A percentile compares a stretch with the other conserved stretches of the same genome.
Conservation (phyloP, 2,797 vertebrate species). For the Sciurus vulgaris region DNA sequence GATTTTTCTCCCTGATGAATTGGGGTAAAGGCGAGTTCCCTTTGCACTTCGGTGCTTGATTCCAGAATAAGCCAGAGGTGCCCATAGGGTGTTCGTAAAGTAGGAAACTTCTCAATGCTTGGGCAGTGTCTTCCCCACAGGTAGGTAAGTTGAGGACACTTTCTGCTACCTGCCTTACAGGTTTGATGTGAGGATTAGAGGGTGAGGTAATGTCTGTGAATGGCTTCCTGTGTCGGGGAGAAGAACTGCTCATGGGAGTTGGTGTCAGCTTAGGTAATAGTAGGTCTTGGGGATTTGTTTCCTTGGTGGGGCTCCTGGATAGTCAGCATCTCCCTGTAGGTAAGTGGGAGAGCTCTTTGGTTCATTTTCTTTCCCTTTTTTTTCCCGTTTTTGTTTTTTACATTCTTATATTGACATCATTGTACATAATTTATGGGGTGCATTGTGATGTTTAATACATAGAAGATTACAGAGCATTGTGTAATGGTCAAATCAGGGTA, state of each 20-base stretch:
- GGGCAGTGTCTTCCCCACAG: not conserved
- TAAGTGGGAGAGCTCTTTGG: not conserved
- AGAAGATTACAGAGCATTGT: too few relatives aligned
- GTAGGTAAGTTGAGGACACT: not conserved
- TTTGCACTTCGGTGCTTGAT: not conserved
- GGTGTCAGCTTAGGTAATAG: not conserved
- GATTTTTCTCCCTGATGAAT: not conserved
- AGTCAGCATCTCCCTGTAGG: not conserved
- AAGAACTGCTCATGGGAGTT: not conserved
- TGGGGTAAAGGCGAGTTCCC: not conserved
- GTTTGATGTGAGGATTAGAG: conserved; percentile 39
- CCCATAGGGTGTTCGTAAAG: not conserved
- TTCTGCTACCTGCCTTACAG: conserved; percentile 21
- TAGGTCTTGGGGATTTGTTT: not conserved
- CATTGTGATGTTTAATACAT: too few relatives aligned
- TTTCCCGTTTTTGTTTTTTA: not conserved
- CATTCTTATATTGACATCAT: too few relatives aligned
- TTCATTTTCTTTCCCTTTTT: not conserved
- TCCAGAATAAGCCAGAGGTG: not conserved
- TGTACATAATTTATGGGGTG: too few relatives aligned
- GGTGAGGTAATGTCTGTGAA: conserved; percentile 67
- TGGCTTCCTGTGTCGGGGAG: not conserved
- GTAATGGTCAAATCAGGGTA: too few relatives aligned
- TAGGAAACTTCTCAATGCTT: not conserved
- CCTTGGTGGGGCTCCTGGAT: not conserved